Base-by-base conservation (phyloP, 2,113 vertebrate species). In the Cacatua alba region DNA sequence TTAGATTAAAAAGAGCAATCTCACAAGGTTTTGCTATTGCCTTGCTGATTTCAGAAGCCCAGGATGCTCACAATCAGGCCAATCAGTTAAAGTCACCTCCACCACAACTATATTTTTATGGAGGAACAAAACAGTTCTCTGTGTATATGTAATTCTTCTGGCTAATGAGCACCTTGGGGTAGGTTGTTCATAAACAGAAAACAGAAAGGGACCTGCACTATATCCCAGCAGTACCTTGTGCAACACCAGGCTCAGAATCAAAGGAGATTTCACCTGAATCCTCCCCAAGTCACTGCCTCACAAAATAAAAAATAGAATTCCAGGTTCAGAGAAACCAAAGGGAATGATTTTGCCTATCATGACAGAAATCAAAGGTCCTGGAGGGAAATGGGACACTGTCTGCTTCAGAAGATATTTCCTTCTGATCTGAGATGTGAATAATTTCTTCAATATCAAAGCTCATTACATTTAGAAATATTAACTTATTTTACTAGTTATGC, bases 81-180 rank as follows among this genome's bases (percentile, higher is more conserved):
- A 88, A 57, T 53, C 39, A 88, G 77, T 57, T 69, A 76, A 60
- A 92, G 92, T 96, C 53, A 91, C 43, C 82, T 93, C 96, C 91
- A 90, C 43, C 80, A 94, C 79, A 86, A 60, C 87, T 85, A 55
- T 81, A 88, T 95, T 95, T 96, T 87, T 92, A 83, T 55, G 67
- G 76, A 94, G 94, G 93, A 95, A 95, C 86, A 97, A 88, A 96
- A 62, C 39, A 92, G n/a, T 77, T 91, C 90, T 95, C 92, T 95
- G 91, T 95, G 88, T 94, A 91, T 93, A 83, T 96, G 78, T 72
- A 96, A 26, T 85, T 93, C 63, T 86, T 94, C 37, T 11, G 79
- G 76, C 52, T 98, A 98, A 98, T 98, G 97, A 97, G 94, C 95
- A 97, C 97, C 97, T 95, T 78, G 68, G 97, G 98, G 91, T 41